Evolutionary conservation across 2,888 invertebrate species (phyloP).

Genomic region (Lycia hirtaria): DNA sequence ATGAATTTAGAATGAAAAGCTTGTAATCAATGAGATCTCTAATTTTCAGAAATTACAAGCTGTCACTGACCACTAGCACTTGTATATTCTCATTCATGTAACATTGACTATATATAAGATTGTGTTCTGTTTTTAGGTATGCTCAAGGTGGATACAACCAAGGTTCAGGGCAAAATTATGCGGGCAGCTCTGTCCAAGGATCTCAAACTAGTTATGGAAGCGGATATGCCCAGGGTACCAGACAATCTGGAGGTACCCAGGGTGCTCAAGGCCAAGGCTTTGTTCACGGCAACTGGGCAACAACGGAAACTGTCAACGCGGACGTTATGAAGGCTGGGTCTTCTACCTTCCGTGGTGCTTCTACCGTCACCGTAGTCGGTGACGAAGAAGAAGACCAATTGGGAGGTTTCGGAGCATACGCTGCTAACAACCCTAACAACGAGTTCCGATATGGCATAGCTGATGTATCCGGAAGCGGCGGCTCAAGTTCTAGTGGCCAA

Average conservation of each 20-base stretch:
- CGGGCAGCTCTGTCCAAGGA: constrained; percentile 31
- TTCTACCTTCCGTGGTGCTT: constrained; percentile 60
- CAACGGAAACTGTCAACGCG: constrained; percentile 79
- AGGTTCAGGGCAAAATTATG: constrained; percentile 35
- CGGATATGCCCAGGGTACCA: constrained; percentile 32
- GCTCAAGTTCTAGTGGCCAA: constrained; percentile 37
- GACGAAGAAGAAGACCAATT: constrained; percentile 72
- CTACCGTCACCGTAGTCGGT: constrained; percentile 69
- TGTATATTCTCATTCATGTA: too few relatives aligned
- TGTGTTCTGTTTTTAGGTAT: constrained; percentile 11
- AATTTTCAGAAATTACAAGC: too few relatives aligned
- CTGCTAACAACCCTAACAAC: constrained; percentile 71
- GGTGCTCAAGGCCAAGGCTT: constrained; percentile 59
- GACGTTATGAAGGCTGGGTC: constrained; percentile 77
- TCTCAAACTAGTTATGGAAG: constrained; percentile 19
- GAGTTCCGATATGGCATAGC: constrained; percentile 75
- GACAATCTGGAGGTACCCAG: constrained; percentile 31
- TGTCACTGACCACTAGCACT: too few relatives aligned
- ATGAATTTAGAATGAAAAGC: too few relatives aligned
- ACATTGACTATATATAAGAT: not conserved
- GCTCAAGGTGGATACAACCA: constrained; percentile 50
- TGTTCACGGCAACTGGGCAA: constrained; percentile 74
- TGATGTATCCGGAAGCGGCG: constrained; percentile 62
- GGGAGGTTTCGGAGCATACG: constrained; percentile 70
- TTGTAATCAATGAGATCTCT: too few relatives aligned